Evolutionary conservation across 1,140 invertebrate genomes (phyloP).

Genomic region (Aphelenchoides fujianensis): DNA sequence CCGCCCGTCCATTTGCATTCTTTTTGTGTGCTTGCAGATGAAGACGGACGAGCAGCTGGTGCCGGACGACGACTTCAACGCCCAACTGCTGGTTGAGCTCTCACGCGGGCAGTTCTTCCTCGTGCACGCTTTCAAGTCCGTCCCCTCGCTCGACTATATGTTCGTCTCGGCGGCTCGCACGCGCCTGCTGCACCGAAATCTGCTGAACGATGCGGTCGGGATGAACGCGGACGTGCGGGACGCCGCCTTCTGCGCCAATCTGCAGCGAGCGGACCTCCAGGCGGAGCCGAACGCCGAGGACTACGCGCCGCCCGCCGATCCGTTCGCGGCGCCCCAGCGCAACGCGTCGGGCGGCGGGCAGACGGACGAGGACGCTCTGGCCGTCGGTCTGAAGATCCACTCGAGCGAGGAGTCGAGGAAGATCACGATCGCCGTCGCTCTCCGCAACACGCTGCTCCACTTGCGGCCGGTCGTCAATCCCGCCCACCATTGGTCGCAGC

Average conservation of each 20-base stretch:
- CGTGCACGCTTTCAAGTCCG: constrained; percentile 43
- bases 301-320: neutral
- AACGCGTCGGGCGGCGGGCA: neutral
- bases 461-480: constrained; percentile 37
- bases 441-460: constrained; percentile 46
- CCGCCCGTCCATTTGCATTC: neutral
- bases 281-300: constrained; percentile 12
- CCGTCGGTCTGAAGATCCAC: constrained; percentile 45
- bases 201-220: neutral
- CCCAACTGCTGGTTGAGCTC: constrained; percentile 26
- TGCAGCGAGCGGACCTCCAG: constrained; percentile 15
- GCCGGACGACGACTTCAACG: constrained; percentile 9
- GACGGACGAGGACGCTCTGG: constrained; percentile 45
- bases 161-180: constrained; percentile 35
- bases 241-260: neutral
- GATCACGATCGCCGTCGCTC: constrained; percentile 42
- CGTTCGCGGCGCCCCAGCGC: neutral
- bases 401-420: constrained; percentile 21
- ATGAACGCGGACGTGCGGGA: constrained; percentile 34
- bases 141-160: constrained; percentile 37
- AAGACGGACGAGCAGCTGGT: constrained; percentile 22
- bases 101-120: constrained; percentile 35
- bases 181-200: constrained; percentile 39
- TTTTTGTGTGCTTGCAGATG: neutral
- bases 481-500: constrained; percentile 37